These are phyloP conservation scores for Drosophila sordidapex DNA, from an alignment of 2,888 invertebrate species.

Conservation along the genomic window DNA sequence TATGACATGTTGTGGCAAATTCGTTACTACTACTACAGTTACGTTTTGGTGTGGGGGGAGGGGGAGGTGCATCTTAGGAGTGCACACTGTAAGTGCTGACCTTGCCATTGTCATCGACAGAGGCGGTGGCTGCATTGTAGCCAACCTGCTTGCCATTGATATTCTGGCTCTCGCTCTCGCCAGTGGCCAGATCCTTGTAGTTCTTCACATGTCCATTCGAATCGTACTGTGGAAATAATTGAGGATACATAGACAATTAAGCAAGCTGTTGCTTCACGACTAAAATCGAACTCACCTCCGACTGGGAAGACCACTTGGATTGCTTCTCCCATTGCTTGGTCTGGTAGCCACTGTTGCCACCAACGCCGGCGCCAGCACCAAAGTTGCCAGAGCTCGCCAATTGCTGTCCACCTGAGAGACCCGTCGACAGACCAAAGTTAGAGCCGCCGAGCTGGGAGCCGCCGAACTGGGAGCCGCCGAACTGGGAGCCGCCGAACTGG, in stretches of 20 bases:
- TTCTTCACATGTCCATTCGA: conserved; percentile 82
- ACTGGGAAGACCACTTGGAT: conserved; percentile 85
- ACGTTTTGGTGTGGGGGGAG: neutral
- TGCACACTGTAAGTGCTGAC: conserved; percentile 86
- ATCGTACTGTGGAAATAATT: conserved; percentile 72
- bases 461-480: conserved; percentile 50
- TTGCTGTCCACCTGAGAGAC: conserved; percentile 56
- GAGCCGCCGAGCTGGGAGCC: conserved; percentile 50
- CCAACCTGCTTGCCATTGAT: conserved; percentile 86
- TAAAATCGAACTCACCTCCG: conserved; percentile 71
- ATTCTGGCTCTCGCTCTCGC: conserved; percentile 84
- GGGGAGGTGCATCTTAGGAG: conserved; percentile 66
- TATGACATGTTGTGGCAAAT: conserved; percentile 11
- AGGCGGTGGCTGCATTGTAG: conserved; percentile 86
- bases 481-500: conserved; percentile 22
- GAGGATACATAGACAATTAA: neutral
- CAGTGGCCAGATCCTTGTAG: conserved; percentile 84
- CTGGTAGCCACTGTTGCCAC: conserved; percentile 67
- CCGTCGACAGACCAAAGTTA: conserved; percentile 35
- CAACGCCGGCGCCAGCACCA: conserved; percentile 47
- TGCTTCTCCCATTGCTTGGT: conserved; percentile 84
- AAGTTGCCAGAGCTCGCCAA: conserved; percentile 42
- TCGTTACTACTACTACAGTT: conserved; percentile 14
- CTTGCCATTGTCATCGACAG: conserved; percentile 88
- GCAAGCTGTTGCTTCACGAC: neutral